These are phyloP conservation scores for Peromyscus melanophrys DNA, from an alignment of 2,797 vertebrate genomes.

Conservation along the genomic window DNA sequence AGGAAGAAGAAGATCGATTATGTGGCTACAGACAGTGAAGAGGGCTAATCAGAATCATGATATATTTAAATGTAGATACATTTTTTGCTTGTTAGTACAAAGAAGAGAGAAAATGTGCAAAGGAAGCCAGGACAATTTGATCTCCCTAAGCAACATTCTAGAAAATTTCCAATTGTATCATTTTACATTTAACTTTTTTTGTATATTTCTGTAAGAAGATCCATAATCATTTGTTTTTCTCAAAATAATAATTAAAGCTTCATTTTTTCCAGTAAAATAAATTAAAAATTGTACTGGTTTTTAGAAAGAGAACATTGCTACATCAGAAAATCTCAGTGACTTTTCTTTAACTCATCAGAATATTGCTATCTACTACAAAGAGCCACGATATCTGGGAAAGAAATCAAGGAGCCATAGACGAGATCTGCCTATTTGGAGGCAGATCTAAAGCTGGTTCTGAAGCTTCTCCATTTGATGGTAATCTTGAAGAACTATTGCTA, in stretches of 20 bases:
- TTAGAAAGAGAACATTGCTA: not conserved
- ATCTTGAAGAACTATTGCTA: not conserved
- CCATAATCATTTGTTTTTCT: not conserved
- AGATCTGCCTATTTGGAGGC: not conserved
- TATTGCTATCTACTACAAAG: not conserved
- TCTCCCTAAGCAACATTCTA: not conserved
- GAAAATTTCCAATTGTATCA: not conserved
- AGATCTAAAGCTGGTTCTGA: not conserved
- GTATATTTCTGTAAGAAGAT: not conserved
- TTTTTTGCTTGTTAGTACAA: not conserved
- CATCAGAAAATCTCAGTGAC: not conserved
- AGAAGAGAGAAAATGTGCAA: not conserved
- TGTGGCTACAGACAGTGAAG: not conserved
- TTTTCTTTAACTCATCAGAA: not conserved
- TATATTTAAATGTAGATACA: not conserved
- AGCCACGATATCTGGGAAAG: not conserved
- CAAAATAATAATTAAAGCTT: not conserved
- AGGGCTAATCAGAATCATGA: not conserved
- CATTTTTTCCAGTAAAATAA: not conserved
- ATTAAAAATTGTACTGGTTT: not conserved
- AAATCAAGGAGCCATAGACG: not conserved
- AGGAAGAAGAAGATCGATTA: not conserved
- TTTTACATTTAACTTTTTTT: slow-evolving; percentile 38
- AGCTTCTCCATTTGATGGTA: not conserved
- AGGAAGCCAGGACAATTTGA: not conserved